Conservation (phyloP, 1,140 invertebrate genomes). For the Manduca sexta region DNA sequence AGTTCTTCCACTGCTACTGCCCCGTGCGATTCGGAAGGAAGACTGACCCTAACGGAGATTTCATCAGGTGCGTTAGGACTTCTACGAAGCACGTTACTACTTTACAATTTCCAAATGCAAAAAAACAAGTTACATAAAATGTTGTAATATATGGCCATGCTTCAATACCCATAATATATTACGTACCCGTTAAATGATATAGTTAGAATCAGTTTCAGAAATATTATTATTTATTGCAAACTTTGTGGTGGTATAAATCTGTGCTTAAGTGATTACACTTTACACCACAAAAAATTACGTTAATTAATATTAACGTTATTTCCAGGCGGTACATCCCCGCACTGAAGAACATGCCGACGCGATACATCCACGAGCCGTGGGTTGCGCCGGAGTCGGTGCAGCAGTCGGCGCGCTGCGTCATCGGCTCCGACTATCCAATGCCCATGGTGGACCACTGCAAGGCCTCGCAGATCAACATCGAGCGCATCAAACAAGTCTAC, state of each 20-base stretch:
- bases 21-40: slow-evolving; percentile 92
- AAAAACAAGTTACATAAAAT: too few relatives aligned
- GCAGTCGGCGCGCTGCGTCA: slow-evolving; percentile 84
- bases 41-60: slow-evolving; percentile 93
- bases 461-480: slow-evolving; percentile 85
- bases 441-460: slow-evolving; percentile 90
- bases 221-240: too few relatives aligned
- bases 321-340: slow-evolving; percentile 86
- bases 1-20: slow-evolving; percentile 94
- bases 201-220: too few relatives aligned
- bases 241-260: too few relatives aligned
- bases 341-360: slow-evolving; percentile 86
- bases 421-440: slow-evolving; percentile 88
- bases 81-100: too few relatives aligned
- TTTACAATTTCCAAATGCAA: too few relatives aligned
- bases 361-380: slow-evolving; percentile 94
- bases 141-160: too few relatives aligned
- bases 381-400: slow-evolving; percentile 85
- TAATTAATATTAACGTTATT: slow-evolving; percentile 6
- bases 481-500: slow-evolving; percentile 92
- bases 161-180: too few relatives aligned
- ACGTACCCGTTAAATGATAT: too few relatives aligned
- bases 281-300: neutral
- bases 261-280: too few relatives aligned
- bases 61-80: slow-evolving; percentile 77